Evolutionary conservation across 1,140 invertebrate genomes (phyloP).

Genomic region (Andrena cerasifolii): DNA sequence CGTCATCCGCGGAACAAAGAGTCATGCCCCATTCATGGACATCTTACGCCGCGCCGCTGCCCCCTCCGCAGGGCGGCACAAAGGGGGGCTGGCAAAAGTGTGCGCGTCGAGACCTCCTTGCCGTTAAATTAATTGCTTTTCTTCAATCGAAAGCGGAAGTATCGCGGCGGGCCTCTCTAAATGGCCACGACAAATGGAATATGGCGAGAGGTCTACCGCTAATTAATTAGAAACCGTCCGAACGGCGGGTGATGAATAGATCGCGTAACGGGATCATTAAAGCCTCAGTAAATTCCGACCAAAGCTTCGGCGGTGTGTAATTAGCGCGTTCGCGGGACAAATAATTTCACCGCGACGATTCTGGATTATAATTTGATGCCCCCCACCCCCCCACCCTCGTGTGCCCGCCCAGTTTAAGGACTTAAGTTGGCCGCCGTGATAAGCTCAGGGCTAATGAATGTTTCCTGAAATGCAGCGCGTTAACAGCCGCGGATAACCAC

Average conservation of each 20-base stretch:
- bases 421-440: not conserved
- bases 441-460: not conserved
- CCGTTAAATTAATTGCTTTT: conserved; percentile 44
- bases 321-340: conserved; percentile 65
- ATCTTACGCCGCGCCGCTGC: too few relatives aligned
- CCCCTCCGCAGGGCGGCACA: not conserved
- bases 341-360: conserved; percentile 40
- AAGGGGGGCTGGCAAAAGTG: not conserved
- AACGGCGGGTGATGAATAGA: conserved; percentile 74
- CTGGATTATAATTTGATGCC: not conserved
- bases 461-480: not conserved
- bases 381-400: not conserved
- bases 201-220: conserved; percentile 62
- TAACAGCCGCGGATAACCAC: not conserved
- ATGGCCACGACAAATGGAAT: conserved; percentile 60
- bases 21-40: too few relatives aligned
- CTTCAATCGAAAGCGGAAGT: not conserved
- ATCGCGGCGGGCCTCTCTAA: not conserved
- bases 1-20: too few relatives aligned
- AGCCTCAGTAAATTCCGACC: conserved; percentile 66
- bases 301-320: conserved; percentile 65
- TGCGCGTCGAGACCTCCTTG: not conserved
- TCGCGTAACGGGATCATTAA: conserved; percentile 74
- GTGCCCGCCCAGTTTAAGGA: not conserved
- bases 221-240: conserved; percentile 75